Percentiles rank a stretch among this genome's conserved stretches.
Conservation (phyloP, 2,888 invertebrate species). For the Peribatodes rhomboidaria region DNA sequence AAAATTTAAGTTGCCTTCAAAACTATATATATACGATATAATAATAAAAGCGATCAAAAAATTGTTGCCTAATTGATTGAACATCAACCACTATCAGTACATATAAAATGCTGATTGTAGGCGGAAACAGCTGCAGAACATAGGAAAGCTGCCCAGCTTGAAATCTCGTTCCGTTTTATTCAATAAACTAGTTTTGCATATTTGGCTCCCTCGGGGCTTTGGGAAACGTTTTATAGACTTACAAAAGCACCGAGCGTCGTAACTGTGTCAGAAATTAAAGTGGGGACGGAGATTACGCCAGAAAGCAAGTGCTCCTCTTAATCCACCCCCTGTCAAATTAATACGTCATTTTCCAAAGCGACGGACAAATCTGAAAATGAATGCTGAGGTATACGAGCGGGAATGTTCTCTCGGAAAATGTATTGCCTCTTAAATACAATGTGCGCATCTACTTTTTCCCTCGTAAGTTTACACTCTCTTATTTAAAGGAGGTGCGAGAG, state of each 20-base stretch:
- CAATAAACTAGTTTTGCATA: conserved; percentile 40
- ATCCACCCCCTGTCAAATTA: conserved; percentile 48
- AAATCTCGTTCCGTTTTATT: conserved; percentile 33
- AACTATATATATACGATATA: no score
- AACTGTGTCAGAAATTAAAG: conserved; percentile 40
- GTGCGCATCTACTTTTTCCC: conserved; percentile 17
- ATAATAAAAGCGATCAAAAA: not conserved
- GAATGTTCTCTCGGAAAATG: conserved; percentile 32
- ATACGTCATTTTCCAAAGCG: conserved; percentile 40
- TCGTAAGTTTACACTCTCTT: conserved; percentile 6
- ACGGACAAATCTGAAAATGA: conserved; percentile 38
- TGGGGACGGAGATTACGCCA: conserved; percentile 33
- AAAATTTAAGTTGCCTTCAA: no score
- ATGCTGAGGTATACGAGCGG: conserved; percentile 28
- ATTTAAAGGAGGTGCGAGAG: not conserved
- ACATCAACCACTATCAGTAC: not conserved
- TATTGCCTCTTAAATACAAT: conserved; percentile 29
- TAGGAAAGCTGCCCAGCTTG: conserved; percentile 15
- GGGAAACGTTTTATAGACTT: conserved; percentile 30
- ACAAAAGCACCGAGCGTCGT: conserved; percentile 30
- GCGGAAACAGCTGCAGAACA: conserved; percentile 22
- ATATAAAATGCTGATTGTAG: conserved; percentile 7
- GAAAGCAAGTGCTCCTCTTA: conserved; percentile 43
- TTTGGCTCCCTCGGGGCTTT: conserved; percentile 28
- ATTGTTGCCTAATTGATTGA: not conserved